phyloP scores from a whole-genome alignment of 2,888 invertebrate genomes.

The Molorchus minor region DNA sequence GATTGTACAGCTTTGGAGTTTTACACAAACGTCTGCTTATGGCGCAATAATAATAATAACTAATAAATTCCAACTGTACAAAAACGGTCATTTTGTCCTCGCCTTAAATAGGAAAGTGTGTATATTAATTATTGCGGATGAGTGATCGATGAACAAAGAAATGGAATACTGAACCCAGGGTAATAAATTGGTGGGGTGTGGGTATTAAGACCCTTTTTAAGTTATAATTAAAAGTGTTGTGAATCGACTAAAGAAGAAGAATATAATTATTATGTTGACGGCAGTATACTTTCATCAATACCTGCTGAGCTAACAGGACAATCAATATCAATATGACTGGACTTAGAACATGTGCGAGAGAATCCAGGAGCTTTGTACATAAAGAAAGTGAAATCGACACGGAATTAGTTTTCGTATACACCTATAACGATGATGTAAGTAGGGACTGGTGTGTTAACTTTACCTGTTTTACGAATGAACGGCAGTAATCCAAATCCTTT shows the following conservation, averaged over 20 bases:
- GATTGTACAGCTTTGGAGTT: too few relatives aligned
- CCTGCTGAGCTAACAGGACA: constrained; percentile 51
- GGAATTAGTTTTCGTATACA: too few relatives aligned
- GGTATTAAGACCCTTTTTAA: constrained; percentile 53
- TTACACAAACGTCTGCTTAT: too few relatives aligned
- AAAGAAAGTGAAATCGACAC: too few relatives aligned
- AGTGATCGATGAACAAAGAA: constrained; percentile 39
- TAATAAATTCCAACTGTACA: too few relatives aligned
- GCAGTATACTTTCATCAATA: constrained; percentile 57
- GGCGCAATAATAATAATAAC: too few relatives aligned
- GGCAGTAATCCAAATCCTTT: neutral
- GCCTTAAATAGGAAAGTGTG: constrained; percentile 21
- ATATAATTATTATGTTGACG: constrained; percentile 59
- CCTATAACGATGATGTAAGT: neutral
- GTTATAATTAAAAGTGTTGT: constrained; percentile 57
- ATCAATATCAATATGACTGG: constrained; percentile 8
- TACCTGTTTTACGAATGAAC: neutral
- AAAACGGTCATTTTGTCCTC: constrained; percentile 18
- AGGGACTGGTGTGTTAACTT: neutral
- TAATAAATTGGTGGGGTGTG: constrained; percentile 37
- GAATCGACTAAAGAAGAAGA: constrained; percentile 54
- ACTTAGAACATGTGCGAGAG: constrained; percentile 14
- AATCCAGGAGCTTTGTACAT: neutral
- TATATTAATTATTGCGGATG: constrained; percentile 40
- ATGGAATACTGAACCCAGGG: constrained; percentile 35